Percentiles rank a stretch among this genome's conserved stretches.
These are phyloP conservation scores for Lophotis ruficrista DNA, from an alignment of 2,113 vertebrate genomes.

Conservation along the genomic window DNA sequence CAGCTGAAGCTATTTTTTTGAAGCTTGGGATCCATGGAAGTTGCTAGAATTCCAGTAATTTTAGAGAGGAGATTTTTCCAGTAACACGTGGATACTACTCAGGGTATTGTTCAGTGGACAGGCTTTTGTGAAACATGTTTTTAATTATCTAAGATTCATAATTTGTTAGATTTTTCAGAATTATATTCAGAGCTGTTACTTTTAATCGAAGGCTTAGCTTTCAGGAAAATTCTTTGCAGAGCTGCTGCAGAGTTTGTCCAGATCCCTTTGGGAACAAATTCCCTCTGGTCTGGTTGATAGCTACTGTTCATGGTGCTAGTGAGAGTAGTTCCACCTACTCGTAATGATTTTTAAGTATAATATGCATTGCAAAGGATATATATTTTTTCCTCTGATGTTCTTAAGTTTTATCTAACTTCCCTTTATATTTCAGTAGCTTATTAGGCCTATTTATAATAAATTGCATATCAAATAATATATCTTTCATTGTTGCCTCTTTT, in stretches of 20 bases:
- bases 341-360: not conserved
- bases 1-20: not conserved
- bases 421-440: not conserved
- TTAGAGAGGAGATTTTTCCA: not conserved
- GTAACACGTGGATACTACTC: not conserved
- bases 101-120: not conserved
- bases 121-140: not conserved
- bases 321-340: constrained; percentile 2
- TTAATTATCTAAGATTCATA: not conserved
- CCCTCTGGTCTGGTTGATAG: not conserved
- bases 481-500: constrained; percentile 32
- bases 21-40: not conserved
- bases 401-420: not conserved
- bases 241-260: not conserved
- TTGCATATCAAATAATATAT: not conserved
- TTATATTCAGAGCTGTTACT: not conserved
- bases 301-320: not conserved
- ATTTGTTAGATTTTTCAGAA: not conserved
- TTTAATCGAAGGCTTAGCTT: not conserved
- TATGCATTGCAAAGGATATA: not conserved
- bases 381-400: not conserved
- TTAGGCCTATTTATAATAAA: not conserved
- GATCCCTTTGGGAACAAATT: not conserved
- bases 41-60: not conserved
- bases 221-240: not conserved